Percentiles rank a stretch among this genome's conserved stretches.
phyloP scores from a whole-genome alignment of 2,113 vertebrate genomes.

The Ictalurus furcatus region DNA sequence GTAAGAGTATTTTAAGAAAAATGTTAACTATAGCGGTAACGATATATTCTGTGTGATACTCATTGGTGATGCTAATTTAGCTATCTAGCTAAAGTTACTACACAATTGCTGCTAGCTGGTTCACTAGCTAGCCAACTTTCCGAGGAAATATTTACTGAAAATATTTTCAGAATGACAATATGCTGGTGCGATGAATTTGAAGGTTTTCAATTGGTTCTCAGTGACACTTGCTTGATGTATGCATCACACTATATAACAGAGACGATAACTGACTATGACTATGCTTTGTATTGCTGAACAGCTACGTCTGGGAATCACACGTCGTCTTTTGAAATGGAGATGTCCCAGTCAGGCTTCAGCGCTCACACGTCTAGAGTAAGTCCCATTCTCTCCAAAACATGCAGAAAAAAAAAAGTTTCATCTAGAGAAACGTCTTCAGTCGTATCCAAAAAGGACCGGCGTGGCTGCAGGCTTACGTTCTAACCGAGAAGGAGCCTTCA shows the following conservation, averaged over 20 bases:
- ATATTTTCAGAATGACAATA: neutral
- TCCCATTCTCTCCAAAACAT: conserved; percentile 30
- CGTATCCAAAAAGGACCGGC: neutral
- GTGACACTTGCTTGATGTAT: neutral
- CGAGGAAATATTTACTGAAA: neutral
- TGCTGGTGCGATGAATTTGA: neutral
- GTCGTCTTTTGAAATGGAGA: conserved; percentile 93
- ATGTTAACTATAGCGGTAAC: neutral
- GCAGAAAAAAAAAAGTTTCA: neutral
- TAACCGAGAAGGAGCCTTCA: neutral
- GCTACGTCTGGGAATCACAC: conserved; percentile 86
- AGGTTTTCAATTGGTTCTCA: neutral
- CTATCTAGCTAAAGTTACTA: neutral
- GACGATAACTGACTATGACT: neutral
- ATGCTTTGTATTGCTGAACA: conserved; percentile 56
- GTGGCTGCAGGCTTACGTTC: neutral
- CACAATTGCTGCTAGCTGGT: neutral
- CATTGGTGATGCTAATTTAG: neutral
- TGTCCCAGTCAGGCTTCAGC: conserved; percentile 97
- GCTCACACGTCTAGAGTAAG: conserved; percentile 88
- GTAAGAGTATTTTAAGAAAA: neutral
- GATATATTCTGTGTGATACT: neutral
- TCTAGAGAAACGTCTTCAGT: neutral
- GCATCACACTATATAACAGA: neutral
- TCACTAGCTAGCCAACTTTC: neutral